Evolutionary conservation across 2,113 vertebrate species (phyloP).

Genomic region (Hydrochoerus hydrochaeris): DNA sequence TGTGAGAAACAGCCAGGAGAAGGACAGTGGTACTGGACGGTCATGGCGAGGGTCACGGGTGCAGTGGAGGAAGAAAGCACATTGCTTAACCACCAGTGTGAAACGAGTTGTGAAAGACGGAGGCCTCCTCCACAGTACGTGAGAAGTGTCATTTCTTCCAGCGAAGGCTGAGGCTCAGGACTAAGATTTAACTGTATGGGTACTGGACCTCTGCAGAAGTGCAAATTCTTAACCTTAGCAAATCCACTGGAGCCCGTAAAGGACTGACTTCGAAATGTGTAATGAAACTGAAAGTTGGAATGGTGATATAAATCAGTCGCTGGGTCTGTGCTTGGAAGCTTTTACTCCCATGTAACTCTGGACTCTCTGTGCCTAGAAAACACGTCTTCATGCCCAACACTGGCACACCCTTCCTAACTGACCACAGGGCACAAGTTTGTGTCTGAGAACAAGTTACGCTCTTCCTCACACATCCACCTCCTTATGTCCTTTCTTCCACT

Average conservation of each 20-base stretch:
- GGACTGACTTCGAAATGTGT: background rate
- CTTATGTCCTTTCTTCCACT: background rate
- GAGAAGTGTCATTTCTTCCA: background rate
- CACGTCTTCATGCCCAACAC: background rate
- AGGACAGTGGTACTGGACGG: background rate
- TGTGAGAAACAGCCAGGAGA: background rate
- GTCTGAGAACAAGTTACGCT: background rate
- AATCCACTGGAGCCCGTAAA: background rate
- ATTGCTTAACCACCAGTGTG: background rate
- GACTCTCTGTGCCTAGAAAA: background rate
- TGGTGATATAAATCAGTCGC: background rate
- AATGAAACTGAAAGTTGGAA: background rate
- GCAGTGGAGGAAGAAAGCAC: background rate
- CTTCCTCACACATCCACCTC: background rate
- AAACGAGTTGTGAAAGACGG: slow-evolving; percentile 13
- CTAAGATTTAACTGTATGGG: background rate
- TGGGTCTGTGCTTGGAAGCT: background rate
- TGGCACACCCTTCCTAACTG: background rate
- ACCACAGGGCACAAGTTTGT: background rate
- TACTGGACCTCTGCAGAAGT: background rate
- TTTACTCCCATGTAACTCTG: background rate
- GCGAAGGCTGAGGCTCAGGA: background rate
- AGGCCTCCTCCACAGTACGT: background rate
- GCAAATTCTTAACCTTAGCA: background rate
- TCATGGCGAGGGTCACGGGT: background rate